Evolutionary conservation across 2,113 vertebrate genomes (phyloP).

Genomic region (Myocastor coypus): DNA sequence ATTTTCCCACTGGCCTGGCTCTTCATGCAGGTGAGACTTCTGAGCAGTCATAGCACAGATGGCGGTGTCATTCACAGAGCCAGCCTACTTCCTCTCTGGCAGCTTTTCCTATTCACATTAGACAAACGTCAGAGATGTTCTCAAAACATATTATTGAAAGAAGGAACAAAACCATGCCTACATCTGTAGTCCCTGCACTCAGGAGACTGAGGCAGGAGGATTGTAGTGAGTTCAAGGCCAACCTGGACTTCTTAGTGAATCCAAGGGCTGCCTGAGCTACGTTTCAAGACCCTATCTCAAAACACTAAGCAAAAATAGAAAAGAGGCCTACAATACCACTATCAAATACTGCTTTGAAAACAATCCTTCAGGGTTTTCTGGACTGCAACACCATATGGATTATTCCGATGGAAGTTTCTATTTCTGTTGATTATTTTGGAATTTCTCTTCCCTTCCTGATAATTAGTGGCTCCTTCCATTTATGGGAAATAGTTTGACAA

Average conservation of each 20-base stretch:
- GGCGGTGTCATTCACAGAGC: not conserved
- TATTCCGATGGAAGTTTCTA: not conserved
- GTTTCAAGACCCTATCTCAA: not conserved
- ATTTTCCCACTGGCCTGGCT: not conserved
- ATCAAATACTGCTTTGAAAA: constrained; percentile 11
- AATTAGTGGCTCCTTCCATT: not conserved
- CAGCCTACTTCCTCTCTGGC: not conserved
- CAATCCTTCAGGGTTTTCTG: not conserved
- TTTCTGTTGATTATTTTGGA: not conserved
- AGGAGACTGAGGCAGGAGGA: not conserved
- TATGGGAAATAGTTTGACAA: not conserved
- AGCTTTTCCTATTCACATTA: not conserved
- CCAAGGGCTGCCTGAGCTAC: not conserved
- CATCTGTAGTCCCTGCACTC: not conserved
- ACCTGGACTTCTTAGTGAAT: not conserved
- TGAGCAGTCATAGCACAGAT: not conserved
- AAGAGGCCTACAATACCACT: not conserved
- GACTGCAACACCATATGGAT: not conserved
- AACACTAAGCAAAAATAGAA: not conserved
- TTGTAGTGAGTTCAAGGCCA: not conserved
- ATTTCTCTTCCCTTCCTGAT: not conserved
- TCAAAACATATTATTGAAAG: not conserved
- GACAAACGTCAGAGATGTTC: not conserved
- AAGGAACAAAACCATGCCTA: not conserved
- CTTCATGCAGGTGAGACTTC: not conserved